Conservation (phyloP, 2,888 invertebrate genomes). For the Eurois occulta region DNA sequence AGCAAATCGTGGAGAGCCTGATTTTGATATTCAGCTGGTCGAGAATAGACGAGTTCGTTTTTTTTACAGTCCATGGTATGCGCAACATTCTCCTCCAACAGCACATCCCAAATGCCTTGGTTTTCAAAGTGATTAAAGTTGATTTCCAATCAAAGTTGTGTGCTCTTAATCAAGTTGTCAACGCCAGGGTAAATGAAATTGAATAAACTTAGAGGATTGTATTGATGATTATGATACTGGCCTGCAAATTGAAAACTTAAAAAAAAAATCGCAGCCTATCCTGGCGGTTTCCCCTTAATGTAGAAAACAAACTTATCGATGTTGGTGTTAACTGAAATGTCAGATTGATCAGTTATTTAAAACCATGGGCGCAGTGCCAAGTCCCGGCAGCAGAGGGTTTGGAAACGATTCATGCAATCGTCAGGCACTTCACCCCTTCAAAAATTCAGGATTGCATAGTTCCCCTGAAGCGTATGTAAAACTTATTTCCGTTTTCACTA, state of each 20-base stretch:
- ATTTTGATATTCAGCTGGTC: neutral
- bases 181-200: too few relatives aligned
- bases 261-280: too few relatives aligned
- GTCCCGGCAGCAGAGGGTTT: slow-evolving; percentile 4
- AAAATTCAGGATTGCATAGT: neutral
- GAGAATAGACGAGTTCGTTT: neutral
- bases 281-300: too few relatives aligned
- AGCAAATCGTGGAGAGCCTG: neutral
- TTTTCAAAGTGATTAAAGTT: neutral
- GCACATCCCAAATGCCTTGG: neutral
- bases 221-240: too few relatives aligned
- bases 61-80: neutral
- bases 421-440: neutral
- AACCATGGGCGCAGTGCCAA: slow-evolving; percentile 28
- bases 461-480: neutral
- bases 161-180: neutral
- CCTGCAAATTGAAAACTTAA: too few relatives aligned
- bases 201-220: too few relatives aligned
- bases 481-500: neutral
- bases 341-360: slow-evolving; percentile 21
- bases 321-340: slow-evolving; percentile 10
- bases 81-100: neutral
- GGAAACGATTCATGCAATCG: slow-evolving; percentile 17
- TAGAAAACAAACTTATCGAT: slow-evolving; percentile 8
- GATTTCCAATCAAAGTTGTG: neutral